Evolutionary conservation across 2,113 vertebrate species (phyloP), one percentile per base, ranked within the genome.

Genomic region (Turnix velox): DNA sequence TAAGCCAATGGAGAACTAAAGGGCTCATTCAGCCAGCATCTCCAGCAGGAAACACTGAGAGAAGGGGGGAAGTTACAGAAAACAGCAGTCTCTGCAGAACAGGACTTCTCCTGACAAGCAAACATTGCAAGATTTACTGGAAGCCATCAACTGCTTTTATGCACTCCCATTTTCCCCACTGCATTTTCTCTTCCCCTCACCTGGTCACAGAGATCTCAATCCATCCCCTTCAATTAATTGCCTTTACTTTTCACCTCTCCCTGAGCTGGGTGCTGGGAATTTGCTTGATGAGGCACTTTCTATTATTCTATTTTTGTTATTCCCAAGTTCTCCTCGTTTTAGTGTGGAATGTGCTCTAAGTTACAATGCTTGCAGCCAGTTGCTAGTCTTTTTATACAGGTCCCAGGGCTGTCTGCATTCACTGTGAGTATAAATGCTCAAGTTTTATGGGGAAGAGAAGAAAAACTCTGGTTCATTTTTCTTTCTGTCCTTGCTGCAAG

Each of bases 361-460:
- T 88, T 75, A 65, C 14, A 9, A 25, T 69, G 18, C 69, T 80
- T 88, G 58, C 48, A 92, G 71, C 19, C 85, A 75, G 45, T 92
- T 95, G 37, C 43, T 91, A 33, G n/a, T 90, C 46, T 88, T 94
- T 94, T 95, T 96, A 87, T 83, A 85, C 71, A 71, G 57, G 58
- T 95, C 85, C 88, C 94, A 75, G 52, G 28, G 58, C 79, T 90
- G 66, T 89, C 94, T 96, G 80, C 37, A 73, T 66, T 82, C 73
- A 55, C 87, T 90, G 45, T 19, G 20, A 84, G 25, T 57, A 69
- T 45, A 51, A 94, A 81, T 77, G 69, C 35, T 88, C 37, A 76
- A 57, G 62, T 92, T 96, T 93, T 91, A 91, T 62, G 23, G 30
- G 68, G 22, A 89, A 27, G 22, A 86, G 75, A 77, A 85, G 65